A percentile compares a stretch with the other conserved stretches of the same genome.
phyloP scores from a whole-genome alignment of 2,113 vertebrate genomes.

The Sorex araneus region DNA sequence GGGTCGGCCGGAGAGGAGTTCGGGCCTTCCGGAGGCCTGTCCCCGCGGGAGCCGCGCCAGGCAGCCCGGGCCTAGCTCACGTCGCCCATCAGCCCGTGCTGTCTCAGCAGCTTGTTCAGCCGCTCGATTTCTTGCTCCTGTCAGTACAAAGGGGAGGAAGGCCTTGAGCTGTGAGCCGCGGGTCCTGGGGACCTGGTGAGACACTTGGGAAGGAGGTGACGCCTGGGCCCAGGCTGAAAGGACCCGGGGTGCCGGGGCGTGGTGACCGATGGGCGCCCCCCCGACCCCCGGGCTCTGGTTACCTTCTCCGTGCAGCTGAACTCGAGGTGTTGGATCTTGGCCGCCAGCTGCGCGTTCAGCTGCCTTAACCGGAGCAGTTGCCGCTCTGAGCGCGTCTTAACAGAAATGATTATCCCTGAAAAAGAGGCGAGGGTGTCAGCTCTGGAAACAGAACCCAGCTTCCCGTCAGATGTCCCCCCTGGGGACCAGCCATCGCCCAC shows the following conservation, averaged over 20 bases:
- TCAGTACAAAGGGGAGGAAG: constrained; percentile 64
- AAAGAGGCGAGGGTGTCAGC: constrained; percentile 47
- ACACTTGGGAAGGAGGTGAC: neutral
- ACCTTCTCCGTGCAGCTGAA: constrained; percentile 92
- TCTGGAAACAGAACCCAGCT: neutral
- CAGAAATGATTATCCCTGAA: constrained; percentile 95
- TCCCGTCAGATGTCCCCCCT: neutral
- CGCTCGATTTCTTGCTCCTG: constrained; percentile 94
- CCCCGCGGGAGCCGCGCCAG: neutral
- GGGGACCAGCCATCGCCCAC: neutral
- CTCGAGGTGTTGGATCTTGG: constrained; percentile 93
- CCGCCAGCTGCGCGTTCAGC: constrained; percentile 92
- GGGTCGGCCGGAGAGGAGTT: neutral
- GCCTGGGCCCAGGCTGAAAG: neutral
- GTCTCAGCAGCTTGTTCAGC: constrained; percentile 90
- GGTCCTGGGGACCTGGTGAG: neutral
- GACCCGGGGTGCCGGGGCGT: accelerated
- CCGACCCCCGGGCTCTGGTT: neutral
- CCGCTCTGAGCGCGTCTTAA: constrained; percentile 94
- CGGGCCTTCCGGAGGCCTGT: neutral
- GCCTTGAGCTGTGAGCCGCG: neutral
- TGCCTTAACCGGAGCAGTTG: constrained; percentile 93
- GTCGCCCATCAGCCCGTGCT: constrained; percentile 87
- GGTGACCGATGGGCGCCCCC: neutral
- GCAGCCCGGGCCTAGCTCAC: constrained; percentile 62